These are phyloP conservation scores for Paramisgurnus dabryanus DNA, from an alignment of 2,113 vertebrate genomes.

Conservation along the genomic window DNA sequence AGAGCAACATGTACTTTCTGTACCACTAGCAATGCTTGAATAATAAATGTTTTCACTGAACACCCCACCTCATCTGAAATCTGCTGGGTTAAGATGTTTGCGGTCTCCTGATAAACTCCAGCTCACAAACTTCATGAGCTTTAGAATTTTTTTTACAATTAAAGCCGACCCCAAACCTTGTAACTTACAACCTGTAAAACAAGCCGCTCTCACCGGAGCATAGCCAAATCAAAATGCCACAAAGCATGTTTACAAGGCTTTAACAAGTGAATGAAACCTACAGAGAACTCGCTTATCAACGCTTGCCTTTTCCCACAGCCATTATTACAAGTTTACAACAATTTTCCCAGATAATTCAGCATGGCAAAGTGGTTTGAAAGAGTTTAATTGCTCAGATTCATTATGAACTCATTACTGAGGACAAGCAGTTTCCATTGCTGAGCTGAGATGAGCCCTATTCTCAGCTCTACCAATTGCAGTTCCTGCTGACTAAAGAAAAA, in stretches of 20 bases:
- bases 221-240: slow-evolving; percentile 31
- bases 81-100: neutral
- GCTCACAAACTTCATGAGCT: neutral
- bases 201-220: slow-evolving; percentile 30
- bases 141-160: neutral
- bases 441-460: slow-evolving; percentile 35
- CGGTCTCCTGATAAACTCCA: neutral
- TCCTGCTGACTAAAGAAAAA: slow-evolving; percentile 60
- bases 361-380: slow-evolving; percentile 31
- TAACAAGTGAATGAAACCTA: slow-evolving; percentile 26
- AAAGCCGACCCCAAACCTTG: neutral
- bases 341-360: slow-evolving; percentile 47
- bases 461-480: slow-evolving; percentile 62
- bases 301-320: slow-evolving; percentile 35
- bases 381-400: slow-evolving; percentile 47
- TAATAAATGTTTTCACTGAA: too few species aligned
- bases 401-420: slow-evolving; percentile 62
- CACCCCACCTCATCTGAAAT: too few species aligned
- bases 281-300: slow-evolving; percentile 27
- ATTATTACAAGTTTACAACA: slow-evolving; percentile 29
- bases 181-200: slow-evolving; percentile 24
- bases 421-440: slow-evolving; percentile 7
- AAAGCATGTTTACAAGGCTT: slow-evolving; percentile 39
- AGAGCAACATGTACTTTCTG: too few species aligned
- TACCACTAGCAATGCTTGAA: too few species aligned